Percentiles rank a stretch among this genome's conserved stretches.
These are phyloP conservation scores for Macrobrachium nipponense DNA, from an alignment of 1,140 invertebrate genomes.

Conservation along the genomic window DNA sequence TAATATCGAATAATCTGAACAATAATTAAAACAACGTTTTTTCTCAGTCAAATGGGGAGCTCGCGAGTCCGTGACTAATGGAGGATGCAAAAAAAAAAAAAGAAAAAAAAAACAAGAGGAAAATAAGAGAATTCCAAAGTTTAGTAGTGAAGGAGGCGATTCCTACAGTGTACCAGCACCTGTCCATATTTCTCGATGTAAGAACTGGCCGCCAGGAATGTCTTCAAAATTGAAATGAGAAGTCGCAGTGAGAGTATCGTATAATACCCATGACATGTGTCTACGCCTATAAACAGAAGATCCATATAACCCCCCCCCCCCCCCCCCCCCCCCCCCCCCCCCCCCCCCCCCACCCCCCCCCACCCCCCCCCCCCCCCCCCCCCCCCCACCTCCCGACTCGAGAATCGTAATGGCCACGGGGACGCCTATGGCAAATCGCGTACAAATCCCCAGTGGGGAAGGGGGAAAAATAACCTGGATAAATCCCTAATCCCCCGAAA, in stretches of 20 bases:
- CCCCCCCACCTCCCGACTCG: neutral
- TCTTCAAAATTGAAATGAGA: no score
- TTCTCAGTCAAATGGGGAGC: neutral
- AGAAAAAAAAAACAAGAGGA: neutral
- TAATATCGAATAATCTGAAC: neutral
- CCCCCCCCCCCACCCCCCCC: neutral
- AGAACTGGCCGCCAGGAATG: no score
- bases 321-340: neutral
- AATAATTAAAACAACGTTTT: neutral
- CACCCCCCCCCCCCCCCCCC: neutral
- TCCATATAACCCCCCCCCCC: no score
- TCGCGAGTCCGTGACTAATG: no score
- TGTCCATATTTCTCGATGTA: neutral
- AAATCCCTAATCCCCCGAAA: no score
- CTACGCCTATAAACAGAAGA: no score
- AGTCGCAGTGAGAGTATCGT: no score
- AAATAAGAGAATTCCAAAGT: neutral
- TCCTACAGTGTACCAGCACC: neutral
- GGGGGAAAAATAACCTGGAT: no score
- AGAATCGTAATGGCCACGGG: no score
- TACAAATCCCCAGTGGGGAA: no score
- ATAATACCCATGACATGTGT: neutral
- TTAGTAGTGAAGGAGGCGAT: neutral
- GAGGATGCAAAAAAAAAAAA: no score
- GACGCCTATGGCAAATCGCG: no score